Conservation (phyloP, 2,888 invertebrate genomes). For the Sminthurinus aureus region DNA sequence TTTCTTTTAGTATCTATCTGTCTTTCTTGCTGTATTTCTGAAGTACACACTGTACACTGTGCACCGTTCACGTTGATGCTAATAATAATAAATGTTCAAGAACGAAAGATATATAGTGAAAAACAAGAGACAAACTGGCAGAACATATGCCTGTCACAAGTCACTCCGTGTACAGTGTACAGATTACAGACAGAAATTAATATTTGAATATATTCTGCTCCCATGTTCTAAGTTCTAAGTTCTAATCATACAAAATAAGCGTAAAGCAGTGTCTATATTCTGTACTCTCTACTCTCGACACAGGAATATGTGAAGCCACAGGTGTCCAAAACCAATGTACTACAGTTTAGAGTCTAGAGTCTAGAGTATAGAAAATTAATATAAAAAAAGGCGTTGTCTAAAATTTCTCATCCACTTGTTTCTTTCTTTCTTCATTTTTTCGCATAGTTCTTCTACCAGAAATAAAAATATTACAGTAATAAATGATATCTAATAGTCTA, state of each 20-base stretch:
- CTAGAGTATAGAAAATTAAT: slow-evolving; percentile 36
- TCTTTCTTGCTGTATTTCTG: not conserved
- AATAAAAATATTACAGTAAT: slow-evolving; percentile 24
- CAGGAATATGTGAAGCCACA: slow-evolving; percentile 26
- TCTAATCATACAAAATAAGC: slow-evolving; percentile 28
- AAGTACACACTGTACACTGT: not conserved
- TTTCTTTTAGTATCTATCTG: not conserved
- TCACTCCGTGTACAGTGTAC: slow-evolving; percentile 10
- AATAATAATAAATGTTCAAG: slow-evolving; percentile 22
- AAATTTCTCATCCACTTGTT: slow-evolving; percentile 27
- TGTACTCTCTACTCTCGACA: not conserved
- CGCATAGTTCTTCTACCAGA: slow-evolving; percentile 27
- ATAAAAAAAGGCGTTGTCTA: slow-evolving; percentile 40
- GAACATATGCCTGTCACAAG: slow-evolving; percentile 34
- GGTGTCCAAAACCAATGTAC: slow-evolving; percentile 25
- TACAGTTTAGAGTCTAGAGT: too few relatives aligned
- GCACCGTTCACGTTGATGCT: not conserved
- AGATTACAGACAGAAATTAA: not conserved
- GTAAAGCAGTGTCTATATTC: not conserved
- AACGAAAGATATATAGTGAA: not conserved
- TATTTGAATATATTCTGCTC: not conserved
- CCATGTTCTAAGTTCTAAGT: slow-evolving; percentile 1
- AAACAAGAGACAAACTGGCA: slow-evolving; percentile 8
- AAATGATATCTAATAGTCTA: slow-evolving; percentile 1
- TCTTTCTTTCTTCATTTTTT: slow-evolving; percentile 8